Base-by-base conservation (phyloP, 2,888 invertebrate genomes). In the Marronus borbonicus region DNA sequence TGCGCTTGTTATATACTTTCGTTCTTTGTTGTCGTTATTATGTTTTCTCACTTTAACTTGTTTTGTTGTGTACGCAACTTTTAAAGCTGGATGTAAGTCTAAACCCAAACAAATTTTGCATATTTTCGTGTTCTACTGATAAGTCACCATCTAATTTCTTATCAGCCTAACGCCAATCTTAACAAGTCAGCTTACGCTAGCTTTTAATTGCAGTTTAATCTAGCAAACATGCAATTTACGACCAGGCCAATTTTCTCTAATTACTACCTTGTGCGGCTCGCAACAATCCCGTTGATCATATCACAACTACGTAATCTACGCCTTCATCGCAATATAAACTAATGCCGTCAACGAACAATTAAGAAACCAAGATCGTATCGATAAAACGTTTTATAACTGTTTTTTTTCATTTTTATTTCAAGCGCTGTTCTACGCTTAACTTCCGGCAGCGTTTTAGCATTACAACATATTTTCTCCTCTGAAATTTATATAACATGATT, bases 121-220 rank as follows among this genome's bases (percentile, higher is more conserved):
- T 36, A 36, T 36, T 36, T 36, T 36, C 31, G 5, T 36, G 4
- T 36, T 36, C 31, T 5, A 3, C 31, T 36, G 31, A 5, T 36
- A 36, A 36, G 5, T 36, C 31, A 36, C 31, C 7, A 5, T 36
- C 31, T 2, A 36, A 36, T 36, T 36, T 36, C 31, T 36, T 36
- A 36, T 36, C 31, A 36, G 5, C 31, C 31, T 64, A 2, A 31
- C 10, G 1, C n/a, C 36, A 5, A 50, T 44, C 20, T 68, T 68
- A 68, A 68, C 49, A 49, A 68, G 28, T 50, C 28, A 68, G 24
- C 31, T 14, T 20, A 24, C 24, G 14, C 50, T 28, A 69, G 7
- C 50, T 52, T 50, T 31, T 69, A 50, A 69, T 69, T 69, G 50
- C 52, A 28, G 50, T n/a, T 52, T 69, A 52, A 69, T 69, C 50